Evolutionary conservation across 2,888 invertebrate genomes (phyloP).

Genomic region (Xestia c-nigrum): DNA sequence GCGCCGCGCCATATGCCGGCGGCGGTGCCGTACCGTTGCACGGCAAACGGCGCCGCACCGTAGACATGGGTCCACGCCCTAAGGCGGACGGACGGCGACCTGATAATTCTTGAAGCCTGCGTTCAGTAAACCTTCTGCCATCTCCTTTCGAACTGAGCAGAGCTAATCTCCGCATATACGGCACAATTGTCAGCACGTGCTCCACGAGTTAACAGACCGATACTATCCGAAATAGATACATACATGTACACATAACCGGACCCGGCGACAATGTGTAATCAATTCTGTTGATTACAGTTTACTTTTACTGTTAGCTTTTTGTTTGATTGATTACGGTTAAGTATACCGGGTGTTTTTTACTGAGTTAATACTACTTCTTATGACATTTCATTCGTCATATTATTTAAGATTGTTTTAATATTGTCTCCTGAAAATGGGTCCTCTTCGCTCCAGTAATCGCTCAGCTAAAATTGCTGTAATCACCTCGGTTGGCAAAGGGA

Average conservation of each 20-base stretch:
- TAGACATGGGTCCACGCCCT: no score
- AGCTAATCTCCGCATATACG: slow-evolving; percentile 59
- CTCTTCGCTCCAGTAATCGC: neutral
- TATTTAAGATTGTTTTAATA: neutral
- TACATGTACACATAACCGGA: slow-evolving; percentile 26
- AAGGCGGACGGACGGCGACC: no score
- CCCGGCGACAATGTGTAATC: slow-evolving; percentile 48
- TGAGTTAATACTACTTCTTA: neutral
- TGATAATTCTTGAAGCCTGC: neutral
- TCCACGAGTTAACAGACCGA: slow-evolving; percentile 48
- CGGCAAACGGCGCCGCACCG: no score
- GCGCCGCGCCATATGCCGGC: no score
- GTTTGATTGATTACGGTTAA: slow-evolving; percentile 34
- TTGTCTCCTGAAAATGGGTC: neutral
- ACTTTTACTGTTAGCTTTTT: slow-evolving; percentile 41
- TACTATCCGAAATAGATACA: slow-evolving; percentile 51
- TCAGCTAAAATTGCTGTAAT: neutral
- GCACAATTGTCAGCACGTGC: slow-evolving; percentile 69
- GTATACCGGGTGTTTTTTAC: slow-evolving; percentile 4
- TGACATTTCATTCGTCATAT: neutral
- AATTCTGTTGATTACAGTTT: slow-evolving; percentile 46
- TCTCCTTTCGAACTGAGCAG: neutral
- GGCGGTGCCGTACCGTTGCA: no score
- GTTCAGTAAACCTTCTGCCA: slow-evolving; percentile 26
- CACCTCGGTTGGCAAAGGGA: neutral